Percentiles rank a stretch among this genome's conserved stretches.
Conservation (phyloP, 1,140 invertebrate species). For the Drepana arcuata region DNA sequence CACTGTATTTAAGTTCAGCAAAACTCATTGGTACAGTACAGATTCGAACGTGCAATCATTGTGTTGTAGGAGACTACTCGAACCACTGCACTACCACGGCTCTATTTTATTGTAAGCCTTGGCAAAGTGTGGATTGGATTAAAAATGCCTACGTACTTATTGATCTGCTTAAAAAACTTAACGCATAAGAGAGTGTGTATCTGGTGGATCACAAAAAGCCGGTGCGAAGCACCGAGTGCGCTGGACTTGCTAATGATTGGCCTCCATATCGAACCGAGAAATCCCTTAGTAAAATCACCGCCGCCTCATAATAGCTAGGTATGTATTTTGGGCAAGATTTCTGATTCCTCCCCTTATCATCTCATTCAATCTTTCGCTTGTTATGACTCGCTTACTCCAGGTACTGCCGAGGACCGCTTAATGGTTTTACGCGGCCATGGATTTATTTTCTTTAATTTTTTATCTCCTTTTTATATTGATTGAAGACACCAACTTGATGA, state of each 20-base stretch:
- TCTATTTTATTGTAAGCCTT: too few relatives aligned
- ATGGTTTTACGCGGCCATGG: constrained; percentile 26
- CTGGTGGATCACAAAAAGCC: constrained; percentile 42
- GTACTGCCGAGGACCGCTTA: constrained; percentile 29
- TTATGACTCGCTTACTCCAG: constrained; percentile 52
- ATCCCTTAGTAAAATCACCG: constrained; percentile 67
- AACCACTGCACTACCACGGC: too few relatives aligned
- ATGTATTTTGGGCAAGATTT: constrained; percentile 63
- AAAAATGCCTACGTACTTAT: constrained; percentile 36
- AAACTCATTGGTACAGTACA: too few relatives aligned
- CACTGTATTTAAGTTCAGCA: too few relatives aligned
- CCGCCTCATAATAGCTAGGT: constrained; percentile 49
- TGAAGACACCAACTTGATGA: constrained; percentile 12
- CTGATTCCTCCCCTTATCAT: constrained; percentile 53
- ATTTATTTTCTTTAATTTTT: constrained; percentile 19
- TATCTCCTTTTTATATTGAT: constrained; percentile 20
- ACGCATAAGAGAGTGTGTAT: constrained; percentile 52
- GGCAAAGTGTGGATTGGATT: constrained; percentile 23
- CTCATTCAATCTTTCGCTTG: constrained; percentile 60
- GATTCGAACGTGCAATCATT: too few relatives aligned
- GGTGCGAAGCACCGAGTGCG: constrained; percentile 29
- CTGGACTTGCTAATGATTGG: constrained; percentile 51
- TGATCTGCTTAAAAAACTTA: constrained; percentile 36
- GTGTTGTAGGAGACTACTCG: too few relatives aligned
- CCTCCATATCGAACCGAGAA: constrained; percentile 52